Base-by-base conservation (phyloP, 2,113 vertebrate species). In the Parotia lawesii region DNA sequence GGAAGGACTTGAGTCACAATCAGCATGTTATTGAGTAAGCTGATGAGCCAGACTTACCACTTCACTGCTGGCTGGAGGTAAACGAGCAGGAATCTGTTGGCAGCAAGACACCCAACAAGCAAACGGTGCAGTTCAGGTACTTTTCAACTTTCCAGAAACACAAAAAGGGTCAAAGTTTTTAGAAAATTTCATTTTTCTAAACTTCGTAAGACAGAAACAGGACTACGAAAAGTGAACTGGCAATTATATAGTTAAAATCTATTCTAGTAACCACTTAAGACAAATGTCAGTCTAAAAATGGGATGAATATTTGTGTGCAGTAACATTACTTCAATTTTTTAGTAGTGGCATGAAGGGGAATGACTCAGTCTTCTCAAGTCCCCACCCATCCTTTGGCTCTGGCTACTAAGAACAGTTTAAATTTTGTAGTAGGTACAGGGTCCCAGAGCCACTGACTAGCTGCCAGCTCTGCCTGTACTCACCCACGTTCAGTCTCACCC, bases 351-450 rank as follows among this genome's bases (percentile, higher is more conserved):
- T 37, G 62, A 85, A 92, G 56, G 22, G 42, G 64, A 93, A 92
- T 89, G 89, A 95, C 56, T 94, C 89, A 90, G 15, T 27, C 56
- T 90, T 72, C 50, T 92, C 33, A 86, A 42, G 33, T 90, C 56
- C 47, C 72, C 91, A 86, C 83, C 69, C 60, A 85, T 73, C 38
- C 80, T 84, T 80, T 66, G 58, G 58, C 79, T 72, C 44, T 67
- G 31, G 40, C 35, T 85, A 9, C 58, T 29, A 48, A 50, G 44
- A 54, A 76, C 62, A 35, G 54, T 47, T 53, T 33, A 37, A 56
- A 77, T 86, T 47, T 16, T 60, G 83, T 11, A 87, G 76, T 15
- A 70, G 65, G 56, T 40, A 13, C 19, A 51, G 79, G 35, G 48
- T 71, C 23, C 27, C 58, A 80, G 42, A 73, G 54, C n/a, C 47